Evolutionary conservation across 2,888 invertebrate genomes (phyloP), one percentile per base, ranked within the genome.

Genomic region (Acleris laterana): DNA sequence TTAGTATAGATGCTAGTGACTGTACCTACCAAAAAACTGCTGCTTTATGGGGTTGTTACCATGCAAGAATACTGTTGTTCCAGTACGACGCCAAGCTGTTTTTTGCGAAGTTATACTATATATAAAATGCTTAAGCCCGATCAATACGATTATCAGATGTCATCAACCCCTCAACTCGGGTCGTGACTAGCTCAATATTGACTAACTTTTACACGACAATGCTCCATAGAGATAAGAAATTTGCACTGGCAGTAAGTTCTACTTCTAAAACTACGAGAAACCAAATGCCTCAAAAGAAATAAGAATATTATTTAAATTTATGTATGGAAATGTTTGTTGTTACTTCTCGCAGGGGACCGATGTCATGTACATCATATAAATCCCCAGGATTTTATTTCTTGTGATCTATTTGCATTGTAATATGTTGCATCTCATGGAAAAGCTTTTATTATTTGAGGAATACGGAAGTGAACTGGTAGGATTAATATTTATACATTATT

Each of bases 291-390:
- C 28, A 17, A 51, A 57, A 63, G 9, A 28, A 22, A 16, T 1
- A 11, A 46, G 48, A 62, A 53, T 28, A 38, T n/a, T 48, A 55
- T 62, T 49, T 32, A 48, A 53, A 28, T 61, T 52, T 52, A 62
- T 62, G 62, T 32, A 38, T 62, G 62, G 48, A 32, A 55, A 62
- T 11, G 53, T 60, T 60, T 52, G n/a, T 53, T 25, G 28, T n/a
- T 46, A 46, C 46, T 46, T 52, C 2, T 25, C 52, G 32, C 38
- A 48, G 32, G 53, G 62, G 62, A 55, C 53, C 19, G 53, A 48
- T 48, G 25, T 32, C 32, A 7, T 60, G 38, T 5, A 25, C 25
- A 25, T 62, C 53, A 62, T 62, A 62, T 53, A 52, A 51, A 52
- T 32, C 32, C 46, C 19, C 28, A 19, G 61, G 20, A 6, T 17